Conservation (phyloP, 1,140 invertebrate genomes). For the Ceratina calcarata region DNA sequence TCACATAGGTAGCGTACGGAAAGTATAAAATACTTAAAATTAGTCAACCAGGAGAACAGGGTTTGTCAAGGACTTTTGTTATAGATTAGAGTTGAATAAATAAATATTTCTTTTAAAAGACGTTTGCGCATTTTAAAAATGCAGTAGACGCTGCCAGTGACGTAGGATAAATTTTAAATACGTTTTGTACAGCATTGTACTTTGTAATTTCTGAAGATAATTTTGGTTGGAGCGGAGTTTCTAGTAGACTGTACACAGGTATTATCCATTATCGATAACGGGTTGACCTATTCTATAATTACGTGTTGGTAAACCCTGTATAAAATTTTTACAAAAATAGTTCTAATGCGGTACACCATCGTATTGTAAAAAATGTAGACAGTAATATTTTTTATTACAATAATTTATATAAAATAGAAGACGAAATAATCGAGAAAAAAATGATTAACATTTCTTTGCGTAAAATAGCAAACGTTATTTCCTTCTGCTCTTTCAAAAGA, state of each 20-base stretch:
- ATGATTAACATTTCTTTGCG: background rate
- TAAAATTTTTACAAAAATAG: constrained; percentile 2
- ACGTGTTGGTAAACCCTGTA: background rate
- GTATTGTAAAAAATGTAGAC: background rate
- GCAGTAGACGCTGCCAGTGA: too few relatives aligned
- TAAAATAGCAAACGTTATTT: background rate
- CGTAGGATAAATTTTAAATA: background rate
- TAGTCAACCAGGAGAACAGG: background rate
- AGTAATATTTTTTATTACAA: background rate
- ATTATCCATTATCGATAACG: constrained; percentile 38
- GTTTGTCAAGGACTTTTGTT: constrained; percentile 29
- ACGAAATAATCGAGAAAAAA: background rate
- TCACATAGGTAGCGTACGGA: constrained; percentile 2
- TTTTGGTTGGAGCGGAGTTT: background rate
- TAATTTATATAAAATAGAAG: constrained; percentile 3
- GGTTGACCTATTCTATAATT: constrained; percentile 30
- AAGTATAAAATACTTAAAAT: background rate
- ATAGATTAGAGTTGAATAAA: constrained; percentile 12
- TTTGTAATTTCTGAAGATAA: background rate
- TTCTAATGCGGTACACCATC: background rate
- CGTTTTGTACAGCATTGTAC: background rate
- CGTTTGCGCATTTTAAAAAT: background rate
- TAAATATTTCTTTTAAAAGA: background rate
- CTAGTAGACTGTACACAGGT: background rate
- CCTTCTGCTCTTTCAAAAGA: background rate